phyloP scores from a whole-genome alignment of 2,797 vertebrate genomes.

The Adelosebastes latens region DNA sequence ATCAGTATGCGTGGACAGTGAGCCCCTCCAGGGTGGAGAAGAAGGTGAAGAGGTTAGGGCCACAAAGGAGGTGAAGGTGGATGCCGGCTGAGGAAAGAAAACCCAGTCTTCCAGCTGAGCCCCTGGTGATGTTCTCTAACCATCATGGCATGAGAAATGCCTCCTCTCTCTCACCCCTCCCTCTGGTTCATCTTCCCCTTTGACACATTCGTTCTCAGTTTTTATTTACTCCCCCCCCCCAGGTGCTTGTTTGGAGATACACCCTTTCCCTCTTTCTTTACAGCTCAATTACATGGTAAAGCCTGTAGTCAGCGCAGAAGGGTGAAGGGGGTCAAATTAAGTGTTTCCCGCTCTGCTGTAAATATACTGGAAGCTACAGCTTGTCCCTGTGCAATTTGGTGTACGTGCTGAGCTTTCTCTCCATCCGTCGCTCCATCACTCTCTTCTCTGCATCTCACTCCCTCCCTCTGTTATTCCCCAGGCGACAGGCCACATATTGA shows the following conservation, averaged over 20 bases:
- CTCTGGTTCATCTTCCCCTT: not conserved
- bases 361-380: slow-evolving; percentile 16
- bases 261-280: slow-evolving; percentile 29
- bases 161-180: not conserved
- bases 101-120: slow-evolving; percentile 50
- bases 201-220: slow-evolving; percentile 18
- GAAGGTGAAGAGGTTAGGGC: slow-evolving; percentile 41
- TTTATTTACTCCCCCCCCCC: slow-evolving; percentile 1
- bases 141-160: slow-evolving; percentile 14
- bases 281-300: slow-evolving; percentile 29
- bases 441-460: not conserved
- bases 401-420: not conserved
- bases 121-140: slow-evolving; percentile 15
- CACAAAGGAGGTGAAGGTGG: slow-evolving; percentile 23
- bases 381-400: slow-evolving; percentile 21
- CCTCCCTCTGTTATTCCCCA: slow-evolving; percentile 39
- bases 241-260: slow-evolving; percentile 26
- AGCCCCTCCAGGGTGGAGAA: slow-evolving; percentile 12
- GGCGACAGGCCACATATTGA: slow-evolving; percentile 51
- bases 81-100: not conserved
- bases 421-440: slow-evolving; percentile 13
- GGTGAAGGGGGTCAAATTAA: slow-evolving; percentile 20
- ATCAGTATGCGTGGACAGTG: slow-evolving; percentile 3
- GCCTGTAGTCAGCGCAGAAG: slow-evolving; percentile 8
- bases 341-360: slow-evolving; percentile 15